Base-by-base conservation (phyloP, 2,113 vertebrate genomes). In the Chaetodon trifascialis region DNA sequence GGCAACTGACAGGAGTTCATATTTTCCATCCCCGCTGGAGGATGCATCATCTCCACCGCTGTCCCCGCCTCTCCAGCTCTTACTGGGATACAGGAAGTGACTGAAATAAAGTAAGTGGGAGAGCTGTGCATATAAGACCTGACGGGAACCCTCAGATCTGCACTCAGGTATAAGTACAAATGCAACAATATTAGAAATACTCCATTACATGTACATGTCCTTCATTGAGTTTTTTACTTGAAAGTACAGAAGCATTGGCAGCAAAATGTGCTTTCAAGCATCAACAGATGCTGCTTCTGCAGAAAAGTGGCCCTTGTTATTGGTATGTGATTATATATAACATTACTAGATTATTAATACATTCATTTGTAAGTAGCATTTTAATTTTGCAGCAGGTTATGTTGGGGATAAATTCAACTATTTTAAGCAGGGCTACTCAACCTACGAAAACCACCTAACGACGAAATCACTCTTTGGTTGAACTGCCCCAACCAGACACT, bases 1-100 rank as follows among this genome's bases (percentile, higher is more conserved):
- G 21, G 97, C 95, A 0, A 97, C 94, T 4, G 98, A 94, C 72
- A 99, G 89, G 52, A 99, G 93, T 79, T 99, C 98, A 0, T 99
- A 99, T 90, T 99, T 99, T 58, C 98, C 98, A 62, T 99, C 98
- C 54, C 96, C 96, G 63, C 96, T 97, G 38, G 95, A 95, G 0
- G 95, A 93, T 2, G 91, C 89, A 14, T 98, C 97, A 12, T 97
- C 97, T 65, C 92, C 95, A 0, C 90, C 80, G 49, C 92, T 86
- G 83, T 97, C 96, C 3, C 94, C 94, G 5, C 77, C 73, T 79
- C 90, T 90, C 95, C 96, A 97, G 0, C 90, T 90, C 86, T 97
- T 98, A 64, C 91, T 96, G 68, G 98, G 98, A 82, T 97, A 99
- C 34, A 99, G 88, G 86, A 99, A 98, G 71, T 97, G 96, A 82